Evolutionary conservation across 2,797 vertebrate species (phyloP).

Genomic region (Luscinia luscinia): DNA sequence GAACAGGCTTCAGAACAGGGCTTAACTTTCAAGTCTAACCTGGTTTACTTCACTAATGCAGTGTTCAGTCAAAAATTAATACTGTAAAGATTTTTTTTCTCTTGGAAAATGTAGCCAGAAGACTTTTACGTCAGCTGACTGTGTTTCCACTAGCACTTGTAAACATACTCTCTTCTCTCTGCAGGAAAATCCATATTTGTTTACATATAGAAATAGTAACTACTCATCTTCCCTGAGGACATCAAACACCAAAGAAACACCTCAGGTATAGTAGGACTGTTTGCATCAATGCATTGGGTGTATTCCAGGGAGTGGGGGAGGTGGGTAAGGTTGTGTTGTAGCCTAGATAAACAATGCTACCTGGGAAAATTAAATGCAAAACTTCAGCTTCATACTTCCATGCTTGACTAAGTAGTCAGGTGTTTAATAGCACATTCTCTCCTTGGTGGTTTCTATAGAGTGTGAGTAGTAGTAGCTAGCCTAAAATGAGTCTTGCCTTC

Average conservation of each 20-base stretch:
- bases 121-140: background rate
- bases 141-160: background rate
- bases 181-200: slow-evolving; percentile 76
- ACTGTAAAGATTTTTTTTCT: background rate
- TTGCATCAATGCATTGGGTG: background rate
- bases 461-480: background rate
- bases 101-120: background rate
- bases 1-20: background rate
- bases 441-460: background rate
- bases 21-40: slow-evolving; percentile 22
- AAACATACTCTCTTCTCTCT: slow-evolving; percentile 12
- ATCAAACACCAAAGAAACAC: background rate
- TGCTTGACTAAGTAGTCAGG: background rate
- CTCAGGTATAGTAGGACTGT: slow-evolving; percentile 61
- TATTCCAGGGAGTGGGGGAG: background rate
- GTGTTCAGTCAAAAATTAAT: background rate
- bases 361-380: background rate
- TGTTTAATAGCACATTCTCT: background rate
- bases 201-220: slow-evolving; percentile 79
- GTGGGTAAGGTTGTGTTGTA: background rate
- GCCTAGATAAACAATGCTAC: background rate
- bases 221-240: slow-evolving; percentile 16
- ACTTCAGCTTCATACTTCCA: background rate
- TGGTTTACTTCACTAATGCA: background rate
- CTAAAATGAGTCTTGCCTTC: background rate